Base-by-base conservation (phyloP, 2,888 invertebrate genomes). In the Bellardia pandia region DNA sequence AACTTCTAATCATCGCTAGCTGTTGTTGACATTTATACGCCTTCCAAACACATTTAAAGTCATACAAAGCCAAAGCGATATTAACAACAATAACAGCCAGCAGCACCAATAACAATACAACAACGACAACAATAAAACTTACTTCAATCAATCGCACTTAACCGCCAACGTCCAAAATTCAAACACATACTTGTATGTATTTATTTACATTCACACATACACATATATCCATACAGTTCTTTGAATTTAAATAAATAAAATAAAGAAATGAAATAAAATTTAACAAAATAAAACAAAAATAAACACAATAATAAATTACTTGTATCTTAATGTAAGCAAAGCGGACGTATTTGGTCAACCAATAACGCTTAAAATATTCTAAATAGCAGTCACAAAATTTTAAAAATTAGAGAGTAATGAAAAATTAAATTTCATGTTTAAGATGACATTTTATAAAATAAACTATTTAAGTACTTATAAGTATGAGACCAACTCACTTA, bases 111-210 rank as follows among this genome's bases (percentile, higher is more conserved):
- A 74, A 68, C 56, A 60, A 51, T 7, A 48, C 78, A 58, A 64
- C 48, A 76, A 72, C 56, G 60, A 62, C 48, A 60, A 74, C 62
- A 68, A 58, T 72, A 74, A 33, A 58, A 83, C 51, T 66, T 56
- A 71, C 48, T 83, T 78, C 75, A 85, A 74, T 85, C 75, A 69
- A 78, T 75, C 81, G 75, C 68, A 68, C 71, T 82, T 69, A 62
- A 76, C 69, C 81, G 79, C 85, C 88, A 85, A 85, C 88, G 78
- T 78, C 53, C 48, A 81, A 79, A 66, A 74, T 87, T 62, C 45
- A 69, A 37, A 37, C 23, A 76, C 75, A 66, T 40, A 45, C 16
- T 53, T 33, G 3, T 60, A 40, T 6, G 9, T 60, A 80, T 42
- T 16, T 30, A 69, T 42, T 62, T 23, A 23, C 23, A 60, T 75